Base-by-base conservation (phyloP, 2,797 vertebrate species). In the Molossus alvarezi region DNA sequence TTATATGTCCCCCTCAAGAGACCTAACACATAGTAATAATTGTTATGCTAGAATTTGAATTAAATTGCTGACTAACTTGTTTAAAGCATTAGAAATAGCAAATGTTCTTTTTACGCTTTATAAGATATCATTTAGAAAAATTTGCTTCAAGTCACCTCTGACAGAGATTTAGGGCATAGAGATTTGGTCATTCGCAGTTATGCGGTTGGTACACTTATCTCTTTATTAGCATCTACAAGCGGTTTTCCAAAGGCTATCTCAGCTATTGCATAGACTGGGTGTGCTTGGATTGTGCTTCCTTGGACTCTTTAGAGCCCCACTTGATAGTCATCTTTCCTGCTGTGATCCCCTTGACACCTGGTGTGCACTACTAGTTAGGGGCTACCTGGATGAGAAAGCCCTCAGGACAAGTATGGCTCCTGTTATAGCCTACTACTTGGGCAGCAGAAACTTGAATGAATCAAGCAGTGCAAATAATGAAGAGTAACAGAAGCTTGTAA, bases 41-140 rank as follows among this genome's bases (percentile, higher is more conserved):
- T 1, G 18, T 51, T 20, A 6, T 45, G n/a, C 23, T 92, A 92
- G 18, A 88, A 73, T 88, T 88, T 88, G 57, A 94, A 27, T 64
- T 76, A 65, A 64, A 45, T 15, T 45, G 53, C 21, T 41, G 6
- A 64, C 18, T 88, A 12, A 37, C 84, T 81, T 67, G 51, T 83
- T 79, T 29, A 90, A 90, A 79, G 25, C 48, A 58, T 25, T 87
- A 64, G 69, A 86, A 87, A 82, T 48, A 65, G n/a, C 9, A n/a
- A 80, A 29, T 33, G 23, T 67, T 82, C n/a, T 93, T 86, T 86
- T 72, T 51, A 65, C 73, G 11, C 82, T 86, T 91, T 90, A 3
- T 55, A 41, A 92, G 69, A 17, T 69, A 29, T n/a, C 25, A 86
- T 76, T 94, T 85, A 91, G 69, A 87, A 86, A 73, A 81, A 41